Evolutionary conservation across 2,888 invertebrate genomes (phyloP).

Genomic region (Clivina fossor): DNA sequence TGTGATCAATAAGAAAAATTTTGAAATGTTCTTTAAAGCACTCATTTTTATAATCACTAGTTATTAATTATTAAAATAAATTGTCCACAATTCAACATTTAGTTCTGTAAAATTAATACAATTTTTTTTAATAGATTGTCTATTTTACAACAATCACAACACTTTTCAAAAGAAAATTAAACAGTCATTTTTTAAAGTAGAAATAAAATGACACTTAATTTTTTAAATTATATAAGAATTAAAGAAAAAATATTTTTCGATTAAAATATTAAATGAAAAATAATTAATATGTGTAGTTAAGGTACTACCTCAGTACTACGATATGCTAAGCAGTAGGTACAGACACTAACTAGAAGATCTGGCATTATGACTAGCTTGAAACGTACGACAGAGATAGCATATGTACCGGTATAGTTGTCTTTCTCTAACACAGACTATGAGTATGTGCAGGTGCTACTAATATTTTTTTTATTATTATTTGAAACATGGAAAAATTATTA

Average conservation of each 20-base stretch:
- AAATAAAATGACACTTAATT: no score
- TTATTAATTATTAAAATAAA: constrained; percentile 4
- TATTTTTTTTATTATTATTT: no score
- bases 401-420: constrained; percentile 14
- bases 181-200: no score
- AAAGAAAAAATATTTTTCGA: no score
- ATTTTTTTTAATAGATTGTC: neutral
- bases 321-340: constrained; percentile 23
- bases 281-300: no score
- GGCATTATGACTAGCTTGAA: constrained; percentile 11
- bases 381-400: constrained; percentile 15
- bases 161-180: neutral
- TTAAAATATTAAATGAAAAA: no score
- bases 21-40: neutral
- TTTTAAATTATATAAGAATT: no score
- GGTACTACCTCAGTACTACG: no score
- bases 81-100: constrained; percentile 6
- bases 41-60: constrained; percentile 7
- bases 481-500: no score
- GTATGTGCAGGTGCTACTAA: neutral
- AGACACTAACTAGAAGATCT: constrained; percentile 21
- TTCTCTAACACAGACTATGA: constrained; percentile 12
- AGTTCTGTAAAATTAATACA: constrained; percentile 4
- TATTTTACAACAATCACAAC: neutral
- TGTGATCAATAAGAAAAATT: neutral